A percentile compares a stretch with the other conserved stretches of the same genome.
Conservation (phyloP, 2,113 vertebrate genomes). For the Myiagra hebetior region DNA sequence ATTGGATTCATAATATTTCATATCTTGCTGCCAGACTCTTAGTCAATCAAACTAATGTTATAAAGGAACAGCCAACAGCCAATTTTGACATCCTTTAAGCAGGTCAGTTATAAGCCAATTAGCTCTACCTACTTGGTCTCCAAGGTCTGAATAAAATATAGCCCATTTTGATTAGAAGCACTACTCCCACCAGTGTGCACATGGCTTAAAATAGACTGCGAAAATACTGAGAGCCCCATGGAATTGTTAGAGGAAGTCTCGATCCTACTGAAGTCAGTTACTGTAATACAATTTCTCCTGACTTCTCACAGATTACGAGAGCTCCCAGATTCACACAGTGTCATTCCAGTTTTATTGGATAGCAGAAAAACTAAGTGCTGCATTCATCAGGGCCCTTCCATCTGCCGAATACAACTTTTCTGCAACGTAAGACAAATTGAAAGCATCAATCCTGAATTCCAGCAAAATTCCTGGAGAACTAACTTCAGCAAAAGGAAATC, state of each 20-base stretch:
- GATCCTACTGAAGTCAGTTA: slow-evolving; percentile 49
- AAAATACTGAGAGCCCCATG: slow-evolving; percentile 29
- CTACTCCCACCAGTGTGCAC: neutral
- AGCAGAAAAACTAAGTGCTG: neutral
- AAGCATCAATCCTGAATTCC: neutral
- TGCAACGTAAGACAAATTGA: neutral
- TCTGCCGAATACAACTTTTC: neutral
- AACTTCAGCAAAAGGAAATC: neutral
- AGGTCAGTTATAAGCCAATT: slow-evolving; percentile 67
- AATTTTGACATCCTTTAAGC: slow-evolving; percentile 59
- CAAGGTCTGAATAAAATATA: slow-evolving; percentile 64
- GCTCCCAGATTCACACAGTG: neutral
- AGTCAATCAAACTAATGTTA: slow-evolving; percentile 58
- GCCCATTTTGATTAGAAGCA: slow-evolving; percentile 56
- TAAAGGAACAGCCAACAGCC: slow-evolving; percentile 53
- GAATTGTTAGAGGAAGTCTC: slow-evolving; percentile 22
- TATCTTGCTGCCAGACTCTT: slow-evolving; percentile 19
- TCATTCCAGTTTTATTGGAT: neutral
- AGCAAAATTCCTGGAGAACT: neutral
- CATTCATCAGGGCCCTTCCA: neutral
- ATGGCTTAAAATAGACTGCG: slow-evolving; percentile 47
- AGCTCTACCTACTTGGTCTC: slow-evolving; percentile 49
- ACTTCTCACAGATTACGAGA: slow-evolving; percentile 11
- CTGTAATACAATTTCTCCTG: slow-evolving; percentile 40
- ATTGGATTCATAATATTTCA: slow-evolving; percentile 31